Percentiles rank a stretch among this genome's conserved stretches.
Evolutionary conservation across 2,888 invertebrate genomes (phyloP).

Genomic region (Caenorhabditis panamensis): DNA sequence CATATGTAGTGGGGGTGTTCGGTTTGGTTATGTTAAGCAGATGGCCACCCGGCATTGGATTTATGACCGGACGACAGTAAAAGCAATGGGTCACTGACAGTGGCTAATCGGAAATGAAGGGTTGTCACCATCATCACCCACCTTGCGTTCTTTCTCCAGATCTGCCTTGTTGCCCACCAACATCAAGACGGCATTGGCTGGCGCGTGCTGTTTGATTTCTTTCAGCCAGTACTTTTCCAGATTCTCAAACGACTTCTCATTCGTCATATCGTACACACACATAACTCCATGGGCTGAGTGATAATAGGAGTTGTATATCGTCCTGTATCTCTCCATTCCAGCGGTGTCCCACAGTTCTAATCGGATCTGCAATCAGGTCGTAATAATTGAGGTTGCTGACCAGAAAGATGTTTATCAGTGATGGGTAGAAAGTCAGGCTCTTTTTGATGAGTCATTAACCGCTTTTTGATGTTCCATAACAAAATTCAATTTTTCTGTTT

Average conservation of each 20-base stretch:
- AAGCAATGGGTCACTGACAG: neutral
- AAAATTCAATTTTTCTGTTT: neutral
- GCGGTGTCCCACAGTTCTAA: slow-evolving; percentile 80
- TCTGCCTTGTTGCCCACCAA: slow-evolving; percentile 81
- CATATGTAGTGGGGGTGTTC: slow-evolving; percentile 32
- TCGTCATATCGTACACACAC: slow-evolving; percentile 81
- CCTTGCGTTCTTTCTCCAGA: slow-evolving; percentile 77
- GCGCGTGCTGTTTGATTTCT: slow-evolving; percentile 80
- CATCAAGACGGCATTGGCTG: slow-evolving; percentile 81
- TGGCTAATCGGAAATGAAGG: slow-evolving; percentile 12
- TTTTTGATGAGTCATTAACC: slow-evolving; percentile 26
- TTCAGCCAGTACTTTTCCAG: slow-evolving; percentile 81
- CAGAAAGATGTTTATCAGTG: slow-evolving; percentile 47
- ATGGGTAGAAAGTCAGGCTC: neutral
- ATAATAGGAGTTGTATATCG: slow-evolving; percentile 81
- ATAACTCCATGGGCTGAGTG: slow-evolving; percentile 82
- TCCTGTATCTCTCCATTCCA: slow-evolving; percentile 80
- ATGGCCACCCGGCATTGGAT: slow-evolving; percentile 23
- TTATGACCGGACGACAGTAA: slow-evolving; percentile 22
- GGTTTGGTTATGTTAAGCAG: slow-evolving; percentile 3
- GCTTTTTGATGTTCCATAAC: slow-evolving; percentile 17
- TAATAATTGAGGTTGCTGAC: slow-evolving; percentile 39
- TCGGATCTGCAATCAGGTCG: slow-evolving; percentile 67
- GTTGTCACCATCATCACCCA: slow-evolving; percentile 32
- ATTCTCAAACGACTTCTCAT: slow-evolving; percentile 79